phyloP scores from a whole-genome alignment of 2,113 vertebrate genomes.

The Plectropomus leopardus region DNA sequence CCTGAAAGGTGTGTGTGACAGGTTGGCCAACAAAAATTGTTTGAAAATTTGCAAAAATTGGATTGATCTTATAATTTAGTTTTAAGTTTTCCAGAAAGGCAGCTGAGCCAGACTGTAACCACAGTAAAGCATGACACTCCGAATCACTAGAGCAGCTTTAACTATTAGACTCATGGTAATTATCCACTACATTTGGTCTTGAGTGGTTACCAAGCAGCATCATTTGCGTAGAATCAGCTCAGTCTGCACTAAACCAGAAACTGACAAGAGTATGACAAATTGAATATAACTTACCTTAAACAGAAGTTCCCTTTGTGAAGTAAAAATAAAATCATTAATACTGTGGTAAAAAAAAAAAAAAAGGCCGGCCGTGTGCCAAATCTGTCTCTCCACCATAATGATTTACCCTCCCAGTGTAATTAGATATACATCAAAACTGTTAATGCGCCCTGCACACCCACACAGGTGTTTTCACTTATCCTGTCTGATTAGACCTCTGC shows the following conservation, averaged over 20 bases:
- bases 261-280: neutral
- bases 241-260: neutral
- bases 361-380: neutral
- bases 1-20: too few relatives aligned
- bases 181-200: neutral
- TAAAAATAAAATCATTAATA: too few relatives aligned
- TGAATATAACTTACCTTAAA: neutral
- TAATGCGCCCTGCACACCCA: conserved; percentile 2
- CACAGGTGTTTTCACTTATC: conserved; percentile 19
- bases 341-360: too few relatives aligned
- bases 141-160: neutral
- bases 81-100: too few relatives aligned
- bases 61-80: too few relatives aligned
- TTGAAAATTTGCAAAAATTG: too few relatives aligned
- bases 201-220: neutral
- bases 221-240: neutral
- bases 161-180: neutral
- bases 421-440: neutral
- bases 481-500: conserved; percentile 15
- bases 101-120: too few relatives aligned
- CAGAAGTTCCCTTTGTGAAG: neutral
- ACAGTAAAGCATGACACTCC: too few relatives aligned
- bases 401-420: neutral
- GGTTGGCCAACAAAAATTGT: too few relatives aligned
- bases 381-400: neutral